phyloP scores from a whole-genome alignment of 2,113 vertebrate species.

The Seriola aureovittata region DNA sequence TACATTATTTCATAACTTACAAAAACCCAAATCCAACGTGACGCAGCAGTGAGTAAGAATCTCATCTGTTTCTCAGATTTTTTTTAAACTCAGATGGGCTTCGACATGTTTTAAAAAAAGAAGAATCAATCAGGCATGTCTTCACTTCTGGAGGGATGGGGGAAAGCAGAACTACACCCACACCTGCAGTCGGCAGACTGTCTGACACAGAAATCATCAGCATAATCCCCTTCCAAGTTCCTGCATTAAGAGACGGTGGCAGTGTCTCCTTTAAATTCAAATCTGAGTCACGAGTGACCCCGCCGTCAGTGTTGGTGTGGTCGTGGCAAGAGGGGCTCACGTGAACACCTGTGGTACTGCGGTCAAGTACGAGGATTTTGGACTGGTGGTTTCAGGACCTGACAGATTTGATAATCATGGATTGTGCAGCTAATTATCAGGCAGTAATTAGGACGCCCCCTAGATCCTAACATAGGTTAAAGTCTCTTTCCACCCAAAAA shows the following conservation, averaged over 20 bases:
- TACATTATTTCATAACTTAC: slow-evolving; percentile 29
- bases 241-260: neutral
- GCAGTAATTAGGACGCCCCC: too few relatives aligned
- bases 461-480: too few relatives aligned
- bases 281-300: neutral
- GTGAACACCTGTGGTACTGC: neutral
- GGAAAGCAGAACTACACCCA: neutral
- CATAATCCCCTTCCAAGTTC: slow-evolving; percentile 3
- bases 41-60: neutral
- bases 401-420: neutral
- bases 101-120: slow-evolving; percentile 13
- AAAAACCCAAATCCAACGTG: neutral
- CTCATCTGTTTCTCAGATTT: slow-evolving; percentile 1
- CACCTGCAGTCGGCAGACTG: neutral
- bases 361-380: neutral
- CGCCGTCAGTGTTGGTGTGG: neutral
- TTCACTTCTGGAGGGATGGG: neutral
- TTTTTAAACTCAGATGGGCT: neutral
- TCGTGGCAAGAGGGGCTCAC: neutral
- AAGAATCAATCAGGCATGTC: slow-evolving; percentile 7
- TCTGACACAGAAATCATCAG: neutral
- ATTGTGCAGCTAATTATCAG: neutral
- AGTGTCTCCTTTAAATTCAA: slow-evolving; percentile 4
- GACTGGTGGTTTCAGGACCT: neutral
- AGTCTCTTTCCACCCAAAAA: neutral